These are phyloP conservation scores for Tribolium freemani DNA, from an alignment of 2,888 invertebrate species.

Conservation along the genomic window DNA sequence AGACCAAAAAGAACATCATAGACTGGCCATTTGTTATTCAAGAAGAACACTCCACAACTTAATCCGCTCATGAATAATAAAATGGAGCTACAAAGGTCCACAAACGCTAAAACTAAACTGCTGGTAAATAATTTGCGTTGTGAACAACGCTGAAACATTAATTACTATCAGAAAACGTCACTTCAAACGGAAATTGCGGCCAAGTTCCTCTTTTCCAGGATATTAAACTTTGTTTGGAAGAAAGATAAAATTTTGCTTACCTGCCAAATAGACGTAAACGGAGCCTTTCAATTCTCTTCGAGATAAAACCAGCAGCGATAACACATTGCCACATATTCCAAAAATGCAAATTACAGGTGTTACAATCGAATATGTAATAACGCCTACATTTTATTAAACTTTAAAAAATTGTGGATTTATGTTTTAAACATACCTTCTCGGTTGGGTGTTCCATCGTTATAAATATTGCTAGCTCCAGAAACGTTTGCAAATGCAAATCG, in stretches of 20 bases:
- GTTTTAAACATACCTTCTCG: constrained; percentile 45
- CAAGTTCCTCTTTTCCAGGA: constrained; percentile 25
- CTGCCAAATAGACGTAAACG: constrained; percentile 63
- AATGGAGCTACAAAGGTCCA: constrained; percentile 61
- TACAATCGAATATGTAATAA: constrained; percentile 62
- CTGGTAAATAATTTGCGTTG: constrained; percentile 9
- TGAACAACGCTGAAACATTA: constrained; percentile 5
- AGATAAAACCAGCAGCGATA: constrained; percentile 60
- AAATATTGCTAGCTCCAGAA: constrained; percentile 4
- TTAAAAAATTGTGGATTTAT: background rate
- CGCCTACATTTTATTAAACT: constrained; percentile 44
- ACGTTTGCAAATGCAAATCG: background rate
- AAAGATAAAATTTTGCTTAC: constrained; percentile 50
- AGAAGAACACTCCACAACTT: constrained; percentile 59
- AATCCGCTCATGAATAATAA: constrained; percentile 60
- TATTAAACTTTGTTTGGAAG: constrained; percentile 5
- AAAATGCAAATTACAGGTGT: constrained; percentile 61
- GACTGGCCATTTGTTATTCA: constrained; percentile 54
- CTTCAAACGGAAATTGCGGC: constrained; percentile 8
- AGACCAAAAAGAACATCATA: constrained; percentile 62
- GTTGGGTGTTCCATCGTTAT: constrained; percentile 42
- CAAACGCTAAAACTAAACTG: constrained; percentile 58
- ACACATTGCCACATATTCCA: constrained; percentile 61
- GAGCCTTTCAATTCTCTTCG: constrained; percentile 60
- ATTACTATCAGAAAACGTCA: constrained; percentile 11